phyloP scores from a whole-genome alignment of 2,113 vertebrate genomes.

The Caretta caretta region DNA sequence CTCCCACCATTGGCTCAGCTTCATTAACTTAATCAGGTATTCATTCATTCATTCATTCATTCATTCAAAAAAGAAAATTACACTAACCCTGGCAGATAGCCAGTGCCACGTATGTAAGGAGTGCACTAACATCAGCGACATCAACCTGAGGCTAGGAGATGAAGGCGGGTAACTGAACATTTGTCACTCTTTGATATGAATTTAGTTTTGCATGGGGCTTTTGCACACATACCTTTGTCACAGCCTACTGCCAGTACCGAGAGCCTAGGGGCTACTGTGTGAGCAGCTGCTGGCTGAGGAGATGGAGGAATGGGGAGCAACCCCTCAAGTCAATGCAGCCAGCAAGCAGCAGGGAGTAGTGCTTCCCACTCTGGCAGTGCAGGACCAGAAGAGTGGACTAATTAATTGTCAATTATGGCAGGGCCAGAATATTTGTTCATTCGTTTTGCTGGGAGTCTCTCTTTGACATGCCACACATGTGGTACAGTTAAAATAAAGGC shows the following conservation, averaged over 20 bases:
- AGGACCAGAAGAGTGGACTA: background rate
- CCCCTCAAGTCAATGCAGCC: background rate
- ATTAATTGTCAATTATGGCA: background rate
- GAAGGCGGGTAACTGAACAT: background rate
- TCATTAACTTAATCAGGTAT: constrained; percentile 92
- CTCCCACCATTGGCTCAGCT: constrained; percentile 80
- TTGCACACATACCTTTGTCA: background rate
- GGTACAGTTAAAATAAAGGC: background rate
- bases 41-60: constrained; percentile 96
- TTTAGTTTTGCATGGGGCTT: background rate
- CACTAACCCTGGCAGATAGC: constrained; percentile 78
- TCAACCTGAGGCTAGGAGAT: background rate
- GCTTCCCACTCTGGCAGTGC: background rate
- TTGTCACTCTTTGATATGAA: background rate
- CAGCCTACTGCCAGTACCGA: accelerated
- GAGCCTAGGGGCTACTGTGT: accelerated
- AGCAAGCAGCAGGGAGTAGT: background rate
- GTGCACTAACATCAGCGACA: background rate
- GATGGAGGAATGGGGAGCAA: accelerated
- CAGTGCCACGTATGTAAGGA: constrained; percentile 73
- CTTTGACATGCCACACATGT: accelerated
- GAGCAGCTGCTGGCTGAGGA: accelerated
- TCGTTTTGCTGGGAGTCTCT: background rate
- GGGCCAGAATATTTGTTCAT: background rate
- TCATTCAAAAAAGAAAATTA: constrained; percentile 83